A percentile compares a stretch with the other conserved stretches of the same genome.
Conservation (phyloP, 37 sponge, comb jelly and placozoan species). For the Halichondria panicea region DNA sequence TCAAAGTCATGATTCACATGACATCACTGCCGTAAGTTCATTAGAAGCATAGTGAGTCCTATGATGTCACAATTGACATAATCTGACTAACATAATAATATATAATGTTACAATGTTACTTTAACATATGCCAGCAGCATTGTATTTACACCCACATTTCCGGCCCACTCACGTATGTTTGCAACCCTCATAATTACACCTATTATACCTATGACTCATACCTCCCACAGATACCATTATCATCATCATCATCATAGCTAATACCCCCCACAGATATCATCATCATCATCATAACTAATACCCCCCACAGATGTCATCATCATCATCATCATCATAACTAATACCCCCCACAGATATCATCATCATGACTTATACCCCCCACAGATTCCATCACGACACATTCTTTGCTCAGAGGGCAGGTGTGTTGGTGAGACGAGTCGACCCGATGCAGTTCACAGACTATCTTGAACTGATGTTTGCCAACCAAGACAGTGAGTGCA, state of each 20-base stretch:
- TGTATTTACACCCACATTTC: neutral
- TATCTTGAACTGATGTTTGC: conserved; percentile 30
- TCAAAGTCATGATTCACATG: conserved; percentile 45
- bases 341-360: neutral
- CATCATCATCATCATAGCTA: too few relatives aligned
- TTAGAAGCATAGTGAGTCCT: too few relatives aligned
- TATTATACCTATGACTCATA: too few relatives aligned
- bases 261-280: too few relatives aligned
- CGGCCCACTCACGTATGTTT: neutral
- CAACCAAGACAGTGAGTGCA: conserved; percentile 52
- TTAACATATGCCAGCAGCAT: neutral
- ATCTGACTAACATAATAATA: too few relatives aligned
- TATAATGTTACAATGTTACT: too few relatives aligned
- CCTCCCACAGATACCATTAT: too few relatives aligned
- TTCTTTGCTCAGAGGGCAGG: conserved; percentile 55
- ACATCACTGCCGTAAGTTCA: conserved; percentile 48
- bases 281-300: too few relatives aligned
- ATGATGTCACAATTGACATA: too few relatives aligned
- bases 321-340: too few relatives aligned
- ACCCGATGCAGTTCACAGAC: conserved; percentile 6
- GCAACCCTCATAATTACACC: too few relatives aligned
- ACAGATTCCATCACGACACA: conserved; percentile 68
- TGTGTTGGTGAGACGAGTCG: conserved; percentile 16
- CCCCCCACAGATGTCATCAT: too few relatives aligned
- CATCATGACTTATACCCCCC: neutral